Conservation (phyloP, 1,140 invertebrate genomes). For the Ips typographus region DNA sequence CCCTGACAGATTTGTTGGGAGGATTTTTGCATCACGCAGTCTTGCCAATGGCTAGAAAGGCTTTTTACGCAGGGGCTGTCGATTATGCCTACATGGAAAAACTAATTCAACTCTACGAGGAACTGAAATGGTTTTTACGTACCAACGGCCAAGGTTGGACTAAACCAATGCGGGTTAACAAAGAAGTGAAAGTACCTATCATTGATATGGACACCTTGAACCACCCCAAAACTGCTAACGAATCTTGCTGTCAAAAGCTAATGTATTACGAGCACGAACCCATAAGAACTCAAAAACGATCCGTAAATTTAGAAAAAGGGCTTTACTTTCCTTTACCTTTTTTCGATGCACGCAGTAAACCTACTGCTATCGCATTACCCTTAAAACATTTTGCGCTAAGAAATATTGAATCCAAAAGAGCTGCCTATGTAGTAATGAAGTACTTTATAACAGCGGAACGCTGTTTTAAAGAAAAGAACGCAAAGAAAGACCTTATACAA, state of each 20-base stretch:
- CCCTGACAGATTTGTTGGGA: constrained; percentile 57
- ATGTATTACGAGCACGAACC: constrained; percentile 31
- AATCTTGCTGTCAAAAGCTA: constrained; percentile 25
- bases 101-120: constrained; percentile 58
- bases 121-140: constrained; percentile 57
- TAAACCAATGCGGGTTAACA: constrained; percentile 44
- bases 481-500: constrained; percentile 48
- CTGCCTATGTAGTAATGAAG: constrained; percentile 59
- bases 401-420: constrained; percentile 56
- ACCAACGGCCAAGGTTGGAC: constrained; percentile 62
- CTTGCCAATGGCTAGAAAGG: constrained; percentile 57
- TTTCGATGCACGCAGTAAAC: constrained; percentile 54
- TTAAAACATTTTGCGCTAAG: constrained; percentile 55
- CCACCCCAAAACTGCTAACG: background rate
- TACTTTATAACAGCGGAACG: constrained; percentile 57
- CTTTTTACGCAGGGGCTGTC: constrained; percentile 63
- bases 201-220: constrained; percentile 29
- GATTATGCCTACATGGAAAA: constrained; percentile 57
- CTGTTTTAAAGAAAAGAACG: constrained; percentile 54
- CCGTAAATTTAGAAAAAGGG: constrained; percentile 23
- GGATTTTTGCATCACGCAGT: constrained; percentile 59
- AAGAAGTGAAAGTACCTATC: constrained; percentile 21
- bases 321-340: constrained; percentile 53
- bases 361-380: constrained; percentile 55
- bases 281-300: constrained; percentile 11